Percentiles rank a stretch among this genome's conserved stretches.
phyloP scores from a whole-genome alignment of 2,888 invertebrate genomes.

The Torymus aiolomorphi region DNA sequence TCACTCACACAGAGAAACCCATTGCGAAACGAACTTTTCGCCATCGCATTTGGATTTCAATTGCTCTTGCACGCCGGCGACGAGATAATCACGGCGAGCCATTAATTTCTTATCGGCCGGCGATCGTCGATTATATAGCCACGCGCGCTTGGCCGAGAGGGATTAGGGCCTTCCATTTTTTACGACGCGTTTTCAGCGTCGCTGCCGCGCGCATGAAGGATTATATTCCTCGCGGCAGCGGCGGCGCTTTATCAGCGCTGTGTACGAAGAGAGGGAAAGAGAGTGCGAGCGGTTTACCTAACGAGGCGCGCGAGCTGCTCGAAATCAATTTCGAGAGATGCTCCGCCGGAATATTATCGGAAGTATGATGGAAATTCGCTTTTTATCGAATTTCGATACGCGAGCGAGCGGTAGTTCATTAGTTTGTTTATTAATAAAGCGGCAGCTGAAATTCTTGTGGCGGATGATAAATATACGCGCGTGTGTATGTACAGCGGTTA shows the following conservation, averaged over 20 bases:
- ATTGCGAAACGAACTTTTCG: too few relatives aligned
- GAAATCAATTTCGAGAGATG: conserved; percentile 36
- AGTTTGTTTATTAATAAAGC: conserved; percentile 37
- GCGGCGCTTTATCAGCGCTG: neutral
- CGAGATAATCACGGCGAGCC: neutral
- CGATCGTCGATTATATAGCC: conserved; percentile 30
- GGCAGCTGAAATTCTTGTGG: conserved; percentile 1
- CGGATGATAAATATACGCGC: neutral
- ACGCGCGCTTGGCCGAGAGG: neutral
- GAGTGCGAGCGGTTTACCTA: neutral
- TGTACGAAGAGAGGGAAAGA: neutral
- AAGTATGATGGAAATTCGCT: conserved; percentile 25
- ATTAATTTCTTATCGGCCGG: conserved; percentile 43
- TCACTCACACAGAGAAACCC: too few relatives aligned
- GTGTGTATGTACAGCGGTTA: too few relatives aligned
- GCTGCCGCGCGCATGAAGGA: neutral
- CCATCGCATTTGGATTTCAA: too few relatives aligned
- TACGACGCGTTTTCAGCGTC: conserved; percentile 7
- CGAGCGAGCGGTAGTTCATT: neutral
- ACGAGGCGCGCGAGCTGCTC: neutral
- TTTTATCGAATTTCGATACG: conserved; percentile 28
- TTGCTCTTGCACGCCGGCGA: too few relatives aligned
- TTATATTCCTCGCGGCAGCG: conserved; percentile 7
- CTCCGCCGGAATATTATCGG: neutral
- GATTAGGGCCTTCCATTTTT: conserved; percentile 36